Percentiles rank a stretch among this genome's conserved stretches.
phyloP scores from a whole-genome alignment of 1,140 invertebrate species.

The Alviniconcha marisindica region DNA sequence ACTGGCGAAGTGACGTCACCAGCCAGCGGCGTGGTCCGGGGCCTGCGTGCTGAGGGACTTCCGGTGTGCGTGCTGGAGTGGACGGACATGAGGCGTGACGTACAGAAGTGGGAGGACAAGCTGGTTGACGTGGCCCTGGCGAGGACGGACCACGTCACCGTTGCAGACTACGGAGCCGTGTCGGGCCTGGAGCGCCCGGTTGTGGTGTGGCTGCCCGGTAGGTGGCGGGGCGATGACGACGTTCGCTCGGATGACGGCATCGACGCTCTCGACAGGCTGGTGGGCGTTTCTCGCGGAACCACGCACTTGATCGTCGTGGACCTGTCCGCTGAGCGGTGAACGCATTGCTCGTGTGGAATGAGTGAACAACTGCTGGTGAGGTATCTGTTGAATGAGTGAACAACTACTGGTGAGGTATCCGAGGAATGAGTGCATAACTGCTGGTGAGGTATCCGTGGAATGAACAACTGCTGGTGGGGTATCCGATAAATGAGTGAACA shows the following conservation, averaged over 20 bases:
- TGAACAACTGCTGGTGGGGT: too few relatives aligned
- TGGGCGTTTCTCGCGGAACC: background rate
- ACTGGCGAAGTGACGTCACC: background rate
- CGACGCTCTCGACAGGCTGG: background rate
- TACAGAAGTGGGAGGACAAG: background rate
- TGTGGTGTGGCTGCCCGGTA: background rate
- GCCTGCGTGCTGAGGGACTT: background rate
- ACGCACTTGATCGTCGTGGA: background rate
- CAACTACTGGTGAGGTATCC: too few relatives aligned
- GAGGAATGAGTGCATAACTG: too few relatives aligned
- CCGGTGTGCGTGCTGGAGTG: background rate
- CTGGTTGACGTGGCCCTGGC: background rate
- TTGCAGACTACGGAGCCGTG: background rate
- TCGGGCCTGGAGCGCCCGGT: background rate
- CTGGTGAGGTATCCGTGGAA: too few relatives aligned
- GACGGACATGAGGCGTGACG: background rate
- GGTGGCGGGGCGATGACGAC: background rate
- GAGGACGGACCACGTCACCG: background rate
- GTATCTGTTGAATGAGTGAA: too few relatives aligned
- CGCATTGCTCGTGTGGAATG: too few relatives aligned
- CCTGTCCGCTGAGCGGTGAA: too few relatives aligned
- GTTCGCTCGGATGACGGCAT: background rate
- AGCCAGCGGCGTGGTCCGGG: conserved; percentile 9
- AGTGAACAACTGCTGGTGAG: too few relatives aligned
- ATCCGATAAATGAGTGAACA: too few relatives aligned